Conservation (phyloP, 2,888 invertebrate genomes). For the Stenichneumon culpator region DNA sequence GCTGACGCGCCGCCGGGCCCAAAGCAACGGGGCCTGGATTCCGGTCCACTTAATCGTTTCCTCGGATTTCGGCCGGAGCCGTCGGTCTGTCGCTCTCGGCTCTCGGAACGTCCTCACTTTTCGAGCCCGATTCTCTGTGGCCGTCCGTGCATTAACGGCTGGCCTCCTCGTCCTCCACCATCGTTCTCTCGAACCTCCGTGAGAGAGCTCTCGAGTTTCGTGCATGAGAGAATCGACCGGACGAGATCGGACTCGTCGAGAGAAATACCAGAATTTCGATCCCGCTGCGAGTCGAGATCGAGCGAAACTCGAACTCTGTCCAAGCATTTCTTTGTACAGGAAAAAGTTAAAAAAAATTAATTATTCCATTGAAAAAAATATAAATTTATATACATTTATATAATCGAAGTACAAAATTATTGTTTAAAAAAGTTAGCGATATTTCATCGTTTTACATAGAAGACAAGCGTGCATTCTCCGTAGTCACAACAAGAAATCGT, state of each 20-base stretch:
- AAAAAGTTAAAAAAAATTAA: neutral
- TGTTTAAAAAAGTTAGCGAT: neutral
- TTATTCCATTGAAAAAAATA: neutral
- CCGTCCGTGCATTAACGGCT: neutral
- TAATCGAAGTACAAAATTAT: neutral
- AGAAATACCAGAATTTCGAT: constrained; percentile 19
- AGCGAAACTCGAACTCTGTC: neutral
- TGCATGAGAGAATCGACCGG: constrained; percentile 56
- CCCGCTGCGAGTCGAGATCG: constrained; percentile 16
- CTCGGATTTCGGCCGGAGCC: constrained; percentile 73
- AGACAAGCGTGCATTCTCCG: constrained; percentile 57
- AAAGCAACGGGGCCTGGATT: constrained; percentile 81
- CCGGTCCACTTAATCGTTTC: constrained; percentile 81
- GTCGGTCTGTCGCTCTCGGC: constrained; percentile 51
- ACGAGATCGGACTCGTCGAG: constrained; percentile 21
- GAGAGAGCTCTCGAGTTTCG: constrained; percentile 42
- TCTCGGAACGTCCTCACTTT: neutral
- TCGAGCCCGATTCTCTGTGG: neutral
- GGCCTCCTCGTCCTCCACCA: neutral
- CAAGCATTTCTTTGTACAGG: neutral
- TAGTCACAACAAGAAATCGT: neutral
- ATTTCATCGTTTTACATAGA: neutral
- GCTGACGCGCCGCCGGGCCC: constrained; percentile 67
- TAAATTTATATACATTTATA: neutral
- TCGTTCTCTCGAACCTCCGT: constrained; percentile 57